Evolutionary conservation across 1,140 invertebrate species (phyloP), one percentile per base, ranked within the genome.

Genomic region (Hypothenemus hampei): DNA sequence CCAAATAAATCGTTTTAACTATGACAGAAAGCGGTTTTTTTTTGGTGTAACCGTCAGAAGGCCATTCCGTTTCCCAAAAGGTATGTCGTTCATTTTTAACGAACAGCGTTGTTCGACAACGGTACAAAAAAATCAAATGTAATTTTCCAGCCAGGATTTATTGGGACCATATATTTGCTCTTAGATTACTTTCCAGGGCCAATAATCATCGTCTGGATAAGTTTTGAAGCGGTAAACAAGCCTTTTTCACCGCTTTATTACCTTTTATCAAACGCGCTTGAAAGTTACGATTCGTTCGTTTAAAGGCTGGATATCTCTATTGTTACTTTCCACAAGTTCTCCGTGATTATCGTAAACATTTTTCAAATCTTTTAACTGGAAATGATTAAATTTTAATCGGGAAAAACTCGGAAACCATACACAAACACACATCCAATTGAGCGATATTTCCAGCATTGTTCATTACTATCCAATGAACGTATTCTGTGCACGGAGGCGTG

Each of bases 381-480:
- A 41, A 10, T 7, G 22, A 22, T 20, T 4, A 19, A 11, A 19
- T 20, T 2, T 3, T 13, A 1, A 3, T 6, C 11, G 8, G 1
- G 8, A 37, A 37, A 3, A 13, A 11, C 11, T 15, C 11, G 7
- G 20, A 3, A 11, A 23, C 13, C 26, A 21, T 10, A 11, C 11
- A 43, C 11, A 43, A 10, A 4, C 40, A 8, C 8, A 45, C 43
- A 29, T 45, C 43, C 4, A 29, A 15, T 16, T 29, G 16, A 13
- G 43, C 13, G 18, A 45, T 45, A 29, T 45, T 29, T 10, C 23
- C 2, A 29, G 23, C 11, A 19, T 45, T 45, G 26, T 45, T 29
- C 22, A 45, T 13, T 3, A 45, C 43, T 11, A 29, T 45, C 43
- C 43, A 45, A 11, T 45, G 43, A 10, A 45, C 43, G 24, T 29